Evolutionary conservation across 30 jellyfish, hydroid and myxozoan genomes (phyloP).

Genomic region (Aurelia aurita): DNA sequence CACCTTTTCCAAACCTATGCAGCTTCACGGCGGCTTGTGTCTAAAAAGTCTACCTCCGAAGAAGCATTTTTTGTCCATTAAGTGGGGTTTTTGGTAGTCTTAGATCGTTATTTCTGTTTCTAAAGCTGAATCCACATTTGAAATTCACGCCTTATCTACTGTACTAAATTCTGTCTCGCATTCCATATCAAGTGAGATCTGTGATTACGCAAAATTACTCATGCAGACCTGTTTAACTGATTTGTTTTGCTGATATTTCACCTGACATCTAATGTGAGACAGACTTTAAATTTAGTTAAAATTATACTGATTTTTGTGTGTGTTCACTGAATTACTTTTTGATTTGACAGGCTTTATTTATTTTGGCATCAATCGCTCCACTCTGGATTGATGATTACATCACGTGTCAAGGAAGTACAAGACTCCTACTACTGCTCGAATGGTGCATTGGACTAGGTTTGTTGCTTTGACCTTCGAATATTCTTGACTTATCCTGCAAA

Average conservation of each 20-base stretch:
- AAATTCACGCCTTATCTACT: too few relatives aligned
- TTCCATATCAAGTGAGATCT: neutral
- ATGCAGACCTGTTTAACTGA: too few relatives aligned
- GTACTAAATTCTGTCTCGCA: neutral
- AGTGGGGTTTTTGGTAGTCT: too few relatives aligned
- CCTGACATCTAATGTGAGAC: neutral
- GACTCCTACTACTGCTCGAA: slow-evolving; percentile 79
- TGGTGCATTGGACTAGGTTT: slow-evolving; percentile 93
- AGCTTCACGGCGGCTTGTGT: too few relatives aligned
- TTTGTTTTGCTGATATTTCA: too few relatives aligned
- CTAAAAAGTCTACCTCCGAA: too few relatives aligned
- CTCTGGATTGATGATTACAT: slow-evolving; percentile 77
- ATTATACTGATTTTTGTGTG: neutral
- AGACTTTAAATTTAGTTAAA: neutral
- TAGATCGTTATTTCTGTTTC: too few relatives aligned
- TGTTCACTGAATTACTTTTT: neutral
- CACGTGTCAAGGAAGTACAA: slow-evolving; percentile 83
- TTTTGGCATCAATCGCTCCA: slow-evolving; percentile 80
- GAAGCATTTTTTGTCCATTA: too few relatives aligned
- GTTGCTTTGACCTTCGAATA: neutral
- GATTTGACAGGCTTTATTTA: slow-evolving; percentile 73
- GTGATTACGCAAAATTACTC: neutral
- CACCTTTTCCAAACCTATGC: too few relatives aligned
- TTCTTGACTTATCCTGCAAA: too few relatives aligned
- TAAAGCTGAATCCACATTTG: too few relatives aligned